Evolutionary conservation across 2,113 vertebrate genomes (phyloP).

Genomic region (Albula goreensis): DNA sequence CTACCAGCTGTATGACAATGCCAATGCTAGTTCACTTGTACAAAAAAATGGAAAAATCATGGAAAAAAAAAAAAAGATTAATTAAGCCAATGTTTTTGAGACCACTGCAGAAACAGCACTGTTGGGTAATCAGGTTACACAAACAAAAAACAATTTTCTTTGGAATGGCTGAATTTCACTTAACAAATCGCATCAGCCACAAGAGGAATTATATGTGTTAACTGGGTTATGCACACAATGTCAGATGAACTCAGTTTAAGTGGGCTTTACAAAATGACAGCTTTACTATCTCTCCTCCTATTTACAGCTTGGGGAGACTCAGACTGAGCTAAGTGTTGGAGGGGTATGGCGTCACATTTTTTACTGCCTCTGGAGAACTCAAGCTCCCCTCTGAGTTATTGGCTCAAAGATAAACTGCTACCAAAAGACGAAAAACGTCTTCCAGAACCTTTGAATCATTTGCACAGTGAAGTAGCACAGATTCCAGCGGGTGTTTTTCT

Average conservation of each 20-base stretch:
- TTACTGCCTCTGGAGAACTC: neutral
- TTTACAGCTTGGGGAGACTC: neutral
- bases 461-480: neutral
- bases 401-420: neutral
- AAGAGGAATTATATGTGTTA: neutral
- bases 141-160: neutral
- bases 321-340: neutral
- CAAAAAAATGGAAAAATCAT: too few species aligned
- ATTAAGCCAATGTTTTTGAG: too few species aligned
- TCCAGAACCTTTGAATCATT: neutral
- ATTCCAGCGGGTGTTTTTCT: conserved; percentile 5
- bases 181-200: neutral
- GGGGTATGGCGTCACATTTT: neutral
- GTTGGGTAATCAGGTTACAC: too few species aligned
- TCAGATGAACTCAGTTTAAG: neutral
- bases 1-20: too few species aligned
- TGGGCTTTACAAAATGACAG: neutral
- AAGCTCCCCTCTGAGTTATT: conserved; percentile 8
- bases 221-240: neutral
- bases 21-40: too few species aligned
- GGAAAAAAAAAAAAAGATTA: too few species aligned
- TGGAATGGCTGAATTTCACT: neutral
- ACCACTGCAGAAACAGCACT: too few species aligned
- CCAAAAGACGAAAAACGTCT: neutral
- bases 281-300: neutral